Conservation (phyloP, 1,140 invertebrate species). For the Chionoecetes opilio region DNA sequence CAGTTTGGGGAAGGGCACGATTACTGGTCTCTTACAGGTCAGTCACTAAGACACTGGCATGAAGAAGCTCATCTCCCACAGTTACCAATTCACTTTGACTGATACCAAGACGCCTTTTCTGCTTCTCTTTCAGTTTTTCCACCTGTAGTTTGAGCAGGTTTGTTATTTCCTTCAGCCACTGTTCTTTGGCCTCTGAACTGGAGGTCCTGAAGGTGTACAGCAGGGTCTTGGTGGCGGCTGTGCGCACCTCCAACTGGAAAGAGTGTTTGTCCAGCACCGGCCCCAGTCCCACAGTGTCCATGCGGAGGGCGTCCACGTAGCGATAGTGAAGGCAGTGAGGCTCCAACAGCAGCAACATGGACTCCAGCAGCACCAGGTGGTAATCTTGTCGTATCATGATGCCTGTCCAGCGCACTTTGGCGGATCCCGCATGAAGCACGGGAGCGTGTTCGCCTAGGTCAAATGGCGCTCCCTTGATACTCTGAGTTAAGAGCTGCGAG, state of each 20-base stretch:
- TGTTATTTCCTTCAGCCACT: constrained; percentile 62
- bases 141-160: constrained; percentile 54
- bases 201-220: constrained; percentile 53
- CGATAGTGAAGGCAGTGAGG: background rate
- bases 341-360: constrained; percentile 69
- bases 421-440: constrained; percentile 40
- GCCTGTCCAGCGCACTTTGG: constrained; percentile 59
- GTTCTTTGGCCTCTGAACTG: background rate
- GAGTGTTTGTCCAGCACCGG: constrained; percentile 12
- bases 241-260: constrained; percentile 69
- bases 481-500: constrained; percentile 58
- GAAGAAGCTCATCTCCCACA: constrained; percentile 2
- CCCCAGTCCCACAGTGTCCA: constrained; percentile 72
- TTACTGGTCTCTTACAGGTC: background rate
- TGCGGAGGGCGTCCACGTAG: constrained; percentile 67
- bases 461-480: constrained; percentile 60
- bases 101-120: constrained; percentile 51
- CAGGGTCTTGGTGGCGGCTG: constrained; percentile 51
- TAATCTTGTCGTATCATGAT: constrained; percentile 48
- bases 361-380: constrained; percentile 54
- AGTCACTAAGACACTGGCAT: constrained; percentile 34
- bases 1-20: background rate
- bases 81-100: background rate
- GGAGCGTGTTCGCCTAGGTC: constrained; percentile 58
- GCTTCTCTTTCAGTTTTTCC: constrained; percentile 60